Evolutionary conservation across 1,140 invertebrate species (phyloP).

Genomic region (Hirudo medicinalis): DNA sequence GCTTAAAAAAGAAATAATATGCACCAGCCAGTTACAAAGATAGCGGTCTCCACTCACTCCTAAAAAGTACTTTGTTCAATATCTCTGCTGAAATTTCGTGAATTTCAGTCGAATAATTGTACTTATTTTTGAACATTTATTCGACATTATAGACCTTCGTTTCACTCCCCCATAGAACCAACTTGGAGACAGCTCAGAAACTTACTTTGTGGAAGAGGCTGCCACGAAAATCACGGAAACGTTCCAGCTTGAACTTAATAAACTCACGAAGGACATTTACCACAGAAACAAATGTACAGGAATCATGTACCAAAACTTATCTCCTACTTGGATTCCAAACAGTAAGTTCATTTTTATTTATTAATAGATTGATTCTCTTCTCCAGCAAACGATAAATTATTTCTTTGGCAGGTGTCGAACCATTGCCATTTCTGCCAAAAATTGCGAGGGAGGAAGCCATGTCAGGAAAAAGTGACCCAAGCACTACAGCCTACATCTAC

Average conservation of each 20-base stretch:
- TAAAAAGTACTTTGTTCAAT: too few species aligned
- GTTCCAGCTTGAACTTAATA: constrained; percentile 11
- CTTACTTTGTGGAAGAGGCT: constrained; percentile 20
- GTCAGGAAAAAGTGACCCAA: neutral
- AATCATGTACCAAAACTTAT: constrained; percentile 20
- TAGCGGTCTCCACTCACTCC: too few species aligned
- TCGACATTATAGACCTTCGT: too few species aligned
- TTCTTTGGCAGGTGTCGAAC: constrained; percentile 13
- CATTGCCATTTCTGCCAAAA: constrained; percentile 17
- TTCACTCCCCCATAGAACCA: neutral
- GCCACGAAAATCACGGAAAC: constrained; percentile 16
- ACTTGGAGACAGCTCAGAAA: constrained; percentile 18
- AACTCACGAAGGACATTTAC: constrained; percentile 7
- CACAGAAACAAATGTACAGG: constrained; percentile 8
- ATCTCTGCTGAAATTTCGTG: too few species aligned
- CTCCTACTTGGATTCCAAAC: constrained; percentile 19
- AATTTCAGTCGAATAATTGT: too few species aligned
- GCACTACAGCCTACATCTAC: neutral
- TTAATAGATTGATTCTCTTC: neutral
- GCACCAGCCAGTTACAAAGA: too few species aligned
- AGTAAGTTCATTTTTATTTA: constrained; percentile 1
- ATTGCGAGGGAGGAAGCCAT: neutral
- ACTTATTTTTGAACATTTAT: too few species aligned
- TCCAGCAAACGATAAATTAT: neutral
- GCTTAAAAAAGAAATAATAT: neutral